Conservation (phyloP, 2,888 invertebrate genomes). For the Chaitophorus viminalis region DNA sequence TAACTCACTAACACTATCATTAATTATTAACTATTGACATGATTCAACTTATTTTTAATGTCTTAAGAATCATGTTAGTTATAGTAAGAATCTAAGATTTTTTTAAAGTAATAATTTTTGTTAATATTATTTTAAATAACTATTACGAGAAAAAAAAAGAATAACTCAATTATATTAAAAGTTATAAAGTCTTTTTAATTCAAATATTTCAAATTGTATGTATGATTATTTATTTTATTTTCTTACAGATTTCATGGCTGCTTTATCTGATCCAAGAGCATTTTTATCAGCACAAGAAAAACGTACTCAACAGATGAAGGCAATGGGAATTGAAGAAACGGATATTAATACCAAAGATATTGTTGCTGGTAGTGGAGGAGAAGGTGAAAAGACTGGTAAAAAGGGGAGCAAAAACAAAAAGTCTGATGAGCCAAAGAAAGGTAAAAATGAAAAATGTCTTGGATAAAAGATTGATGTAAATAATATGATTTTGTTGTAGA, state of each 20-base stretch:
- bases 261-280: slow-evolving; percentile 92
- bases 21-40: no score
- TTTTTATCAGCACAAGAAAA: slow-evolving; percentile 89
- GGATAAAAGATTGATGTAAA: neutral
- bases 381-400: slow-evolving; percentile 65
- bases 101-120: no score
- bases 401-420: slow-evolving; percentile 66
- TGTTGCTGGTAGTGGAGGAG: slow-evolving; percentile 64
- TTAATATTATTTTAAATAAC: no score
- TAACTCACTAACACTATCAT: no score
- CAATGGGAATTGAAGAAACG: slow-evolving; percentile 90
- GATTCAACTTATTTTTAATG: no score
- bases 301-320: slow-evolving; percentile 90
- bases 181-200: no score
- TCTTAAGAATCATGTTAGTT: no score
- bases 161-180: no score
- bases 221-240: neutral
- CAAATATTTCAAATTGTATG: no score
- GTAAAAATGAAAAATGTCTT: slow-evolving; percentile 67
- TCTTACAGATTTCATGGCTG: slow-evolving; percentile 91
- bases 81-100: no score
- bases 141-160: no score
- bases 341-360: slow-evolving; percentile 69
- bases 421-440: slow-evolving; percentile 79
- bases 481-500: slow-evolving; percentile 63